Conservation (phyloP, 2,113 vertebrate genomes). For the Sarotherodon lohbergeri region DNA sequence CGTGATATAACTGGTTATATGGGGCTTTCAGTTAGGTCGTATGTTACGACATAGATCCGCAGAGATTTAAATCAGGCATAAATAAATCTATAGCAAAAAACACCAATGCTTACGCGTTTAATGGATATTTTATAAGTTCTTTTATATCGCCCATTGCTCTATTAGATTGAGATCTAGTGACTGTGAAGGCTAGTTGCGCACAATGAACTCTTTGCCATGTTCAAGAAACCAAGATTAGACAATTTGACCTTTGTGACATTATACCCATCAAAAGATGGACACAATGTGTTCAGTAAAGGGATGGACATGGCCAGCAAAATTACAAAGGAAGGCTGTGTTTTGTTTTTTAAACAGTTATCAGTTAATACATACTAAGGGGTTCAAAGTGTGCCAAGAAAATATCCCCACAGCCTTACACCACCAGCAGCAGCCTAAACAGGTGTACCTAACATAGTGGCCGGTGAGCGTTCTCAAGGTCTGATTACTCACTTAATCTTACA, state of each 20-base stretch:
- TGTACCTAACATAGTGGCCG: background rate
- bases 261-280: background rate
- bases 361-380: background rate
- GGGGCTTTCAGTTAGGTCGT: background rate
- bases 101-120: background rate
- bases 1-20: fast-evolving
- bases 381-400: background rate
- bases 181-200: background rate
- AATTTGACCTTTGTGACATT: background rate
- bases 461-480: background rate
- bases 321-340: background rate
- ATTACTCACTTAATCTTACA: background rate
- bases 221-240: background rate
- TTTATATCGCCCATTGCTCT: background rate
- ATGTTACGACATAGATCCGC: background rate
- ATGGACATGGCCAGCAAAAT: background rate
- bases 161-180: background rate
- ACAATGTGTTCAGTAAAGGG: background rate
- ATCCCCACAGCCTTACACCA: background rate
- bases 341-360: background rate
- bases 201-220: background rate
- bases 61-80: background rate
- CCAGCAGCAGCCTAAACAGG: background rate
- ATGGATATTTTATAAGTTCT: background rate
- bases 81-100: background rate